Evolutionary conservation across 2,797 vertebrate genomes (phyloP), one percentile per base, ranked within the genome.

Genomic region (Passerculus sandwichensis): DNA sequence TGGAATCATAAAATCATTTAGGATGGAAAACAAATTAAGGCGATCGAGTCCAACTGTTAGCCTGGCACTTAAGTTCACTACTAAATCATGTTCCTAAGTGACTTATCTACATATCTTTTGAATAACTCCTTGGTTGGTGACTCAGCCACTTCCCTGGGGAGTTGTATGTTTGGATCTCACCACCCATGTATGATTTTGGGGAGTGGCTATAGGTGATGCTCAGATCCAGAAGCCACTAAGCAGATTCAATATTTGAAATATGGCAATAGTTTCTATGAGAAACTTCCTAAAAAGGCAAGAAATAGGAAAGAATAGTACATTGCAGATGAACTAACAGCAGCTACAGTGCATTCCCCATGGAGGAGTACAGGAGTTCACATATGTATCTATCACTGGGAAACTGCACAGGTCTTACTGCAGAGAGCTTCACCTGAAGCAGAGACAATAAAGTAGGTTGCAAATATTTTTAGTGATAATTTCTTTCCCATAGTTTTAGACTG

Each of bases 11-110:
- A 32, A 85, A 77, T 34, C 1, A 14, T 44, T 76, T 44, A 64
- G 12, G 8, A 11, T 44, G 16, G 40, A 50, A 77, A 69, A 48
- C 6, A 57, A 20, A 22, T 91, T 44, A 85, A 23, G 26, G 15
- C 5, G 26, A 23, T 30, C 0, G 0, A 64, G 29, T 59, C 14
- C 16, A 40, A 3, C 11, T 38, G 15, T 45, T 40, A 69, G 38
- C 16, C 21, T 50, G n/a, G 13, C 7, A 45, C 36, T 51, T 11
- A 66, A 70, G 10, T 50, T 57, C 16, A 42, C 17, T 19, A 36
- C 8, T 23, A 81, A 81, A 36, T 10, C 13, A 59, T 9, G 6
- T 16, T 56, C 11, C 20, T 75, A n/a, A 75, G 17, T 10, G 5
- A 5, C 6, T 66, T 60, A 16, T 38, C 18, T 67, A 44, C 6